Percentiles rank a stretch among this genome's conserved stretches.
Evolutionary conservation across 2,113 vertebrate species (phyloP).

Genomic region (Archocentrus centrarchus): DNA sequence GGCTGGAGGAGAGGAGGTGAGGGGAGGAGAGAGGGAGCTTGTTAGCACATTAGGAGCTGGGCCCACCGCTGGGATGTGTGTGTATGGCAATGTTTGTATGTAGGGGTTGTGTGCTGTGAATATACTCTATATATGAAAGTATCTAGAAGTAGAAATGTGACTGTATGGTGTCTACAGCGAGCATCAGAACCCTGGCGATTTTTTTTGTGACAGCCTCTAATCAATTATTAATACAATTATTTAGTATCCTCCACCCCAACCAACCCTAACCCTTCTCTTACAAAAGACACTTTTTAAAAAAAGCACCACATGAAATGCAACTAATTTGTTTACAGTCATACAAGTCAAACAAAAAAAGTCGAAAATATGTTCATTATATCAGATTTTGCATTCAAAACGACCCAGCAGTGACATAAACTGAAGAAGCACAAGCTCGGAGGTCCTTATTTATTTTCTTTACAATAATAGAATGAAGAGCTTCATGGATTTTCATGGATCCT

Average conservation of each 20-base stretch:
- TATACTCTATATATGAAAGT: background rate
- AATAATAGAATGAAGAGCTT: background rate
- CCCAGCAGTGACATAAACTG: background rate
- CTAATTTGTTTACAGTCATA: background rate
- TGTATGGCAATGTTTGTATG: constrained; percentile 23
- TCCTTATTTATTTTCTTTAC: background rate
- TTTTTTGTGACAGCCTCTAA: background rate
- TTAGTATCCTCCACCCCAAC: background rate
- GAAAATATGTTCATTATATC: background rate
- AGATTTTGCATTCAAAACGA: background rate
- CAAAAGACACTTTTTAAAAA: background rate
- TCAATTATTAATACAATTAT: background rate
- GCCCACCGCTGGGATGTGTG: constrained; percentile 50
- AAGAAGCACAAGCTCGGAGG: background rate
- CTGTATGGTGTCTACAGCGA: background rate
- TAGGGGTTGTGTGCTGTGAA: constrained; percentile 10
- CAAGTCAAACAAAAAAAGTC: background rate
- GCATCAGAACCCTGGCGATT: background rate
- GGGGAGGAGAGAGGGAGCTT: constrained; percentile 90
- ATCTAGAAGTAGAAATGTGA: background rate
- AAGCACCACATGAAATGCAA: background rate
- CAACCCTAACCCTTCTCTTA: no score
- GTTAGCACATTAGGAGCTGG: constrained; percentile 95
- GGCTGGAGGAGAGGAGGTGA: constrained; percentile 76
- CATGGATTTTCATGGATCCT: background rate